A percentile compares a stretch with the other conserved stretches of the same genome.
phyloP scores from a whole-genome alignment of 2,113 vertebrate genomes.

The human region GRCh38 chr20:43891001-43891500 shows the following conservation, averaged over 20 bases:
- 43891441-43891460: no score
- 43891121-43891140: not conserved
- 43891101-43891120: not conserved
- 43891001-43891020: not conserved
- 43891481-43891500: no score
- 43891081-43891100: not conserved
- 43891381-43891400: no score
- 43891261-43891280: not conserved
- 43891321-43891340: not conserved
- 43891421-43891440: no score
- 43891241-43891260: not conserved
- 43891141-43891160: not conserved
- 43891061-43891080: not conserved
- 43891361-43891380: not conserved
- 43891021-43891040: not conserved
- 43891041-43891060: not conserved
- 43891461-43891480: no score
- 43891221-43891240: not conserved
- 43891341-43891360: not conserved
- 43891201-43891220: not conserved
- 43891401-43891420: no score
- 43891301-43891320: not conserved
- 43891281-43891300: not conserved
- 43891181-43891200: not conserved
- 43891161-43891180: not conserved